Evolutionary conservation across 2,113 vertebrate species (phyloP), one percentile per base, ranked within the genome.

Genomic region (Oceanodroma tethys): DNA sequence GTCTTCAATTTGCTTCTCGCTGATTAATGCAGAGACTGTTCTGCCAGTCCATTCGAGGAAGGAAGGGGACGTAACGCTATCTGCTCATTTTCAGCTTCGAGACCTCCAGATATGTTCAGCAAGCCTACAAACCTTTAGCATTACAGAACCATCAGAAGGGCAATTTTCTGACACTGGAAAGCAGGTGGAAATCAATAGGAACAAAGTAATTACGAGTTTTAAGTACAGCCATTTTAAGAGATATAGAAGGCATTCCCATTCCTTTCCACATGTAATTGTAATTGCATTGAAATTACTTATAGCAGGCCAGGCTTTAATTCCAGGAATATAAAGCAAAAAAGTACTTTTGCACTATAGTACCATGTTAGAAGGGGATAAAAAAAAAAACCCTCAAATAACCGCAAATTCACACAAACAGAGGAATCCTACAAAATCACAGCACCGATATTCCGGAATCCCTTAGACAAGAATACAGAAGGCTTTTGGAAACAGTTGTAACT

Each of bases 111-210:
- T 25, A 22, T 0, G 7, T 23, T 63, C 83, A 60, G 45, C 36
- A 29, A 81, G 60, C 52, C 76, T 38, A 29, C 26, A 52, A 73
- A 6, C 52, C 91, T 83, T 81, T 3, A 48, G 40, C 81, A 56
- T 9, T 52, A 65, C 53, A 48, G 56, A 86, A 17, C 32, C 52
- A 63, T 43, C 75, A 81, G n/a, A 59, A 81, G 34, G n/a, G 72
- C 43, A 48, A 65, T 70, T 56, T 59, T 50, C 73, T 52, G 72
- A 20, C 55, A 18, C 56, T 56, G 66, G 48, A 58, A 53, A 89
- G 92, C 65, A 81, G 66, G 65, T 72, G 63, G 88, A 85, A 74
- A 94, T 68, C 52, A 84, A 89, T 60, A 40, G 76, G 75, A 95
- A 91, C 63, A 27, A 88, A 80, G 67, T 26, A 80, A 84, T 74